A percentile compares a stretch with the other conserved stretches of the same genome.
Conservation (phyloP, 2,888 invertebrate species). For the Leptodirus hochenwartii region DNA sequence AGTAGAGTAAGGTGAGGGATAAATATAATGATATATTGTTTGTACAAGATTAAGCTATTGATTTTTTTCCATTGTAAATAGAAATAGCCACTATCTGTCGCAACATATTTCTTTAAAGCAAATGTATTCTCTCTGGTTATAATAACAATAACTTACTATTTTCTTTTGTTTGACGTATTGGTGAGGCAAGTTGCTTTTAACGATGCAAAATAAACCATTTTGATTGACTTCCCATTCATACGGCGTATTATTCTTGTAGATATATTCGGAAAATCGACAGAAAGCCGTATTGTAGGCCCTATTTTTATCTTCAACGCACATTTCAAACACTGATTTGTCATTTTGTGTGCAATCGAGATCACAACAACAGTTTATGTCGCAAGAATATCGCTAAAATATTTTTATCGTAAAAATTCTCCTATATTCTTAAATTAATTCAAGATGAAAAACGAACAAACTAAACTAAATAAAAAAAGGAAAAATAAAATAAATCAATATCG, state of each 20-base stretch:
- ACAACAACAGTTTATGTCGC: conserved; percentile 76
- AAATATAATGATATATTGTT: no score
- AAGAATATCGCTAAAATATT: conserved; percentile 41
- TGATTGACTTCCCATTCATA: conserved; percentile 22
- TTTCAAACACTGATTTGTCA: conserved; percentile 40
- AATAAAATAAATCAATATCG: no score
- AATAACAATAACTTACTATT: conserved; percentile 9
- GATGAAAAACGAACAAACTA: no score
- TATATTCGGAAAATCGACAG: conserved; percentile 33
- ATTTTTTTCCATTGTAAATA: no score
- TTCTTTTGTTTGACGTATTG: conserved; percentile 9
- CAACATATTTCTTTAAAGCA: no score
- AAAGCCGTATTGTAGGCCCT: conserved; percentile 26
- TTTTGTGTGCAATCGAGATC: conserved; percentile 49
- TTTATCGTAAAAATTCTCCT: no score
- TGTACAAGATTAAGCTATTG: no score
- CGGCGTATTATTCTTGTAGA: conserved; percentile 35
- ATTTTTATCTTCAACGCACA: conserved; percentile 31
- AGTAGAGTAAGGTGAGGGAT: no score
- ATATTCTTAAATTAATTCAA: no score
- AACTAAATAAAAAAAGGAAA: no score
- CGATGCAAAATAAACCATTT: conserved; percentile 38
- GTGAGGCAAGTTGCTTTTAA: conserved; percentile 34
- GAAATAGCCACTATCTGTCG: no score
- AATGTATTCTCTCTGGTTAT: no score